Conservation (phyloP, 1,140 invertebrate genomes). For the Drosophila gunungcola region DNA sequence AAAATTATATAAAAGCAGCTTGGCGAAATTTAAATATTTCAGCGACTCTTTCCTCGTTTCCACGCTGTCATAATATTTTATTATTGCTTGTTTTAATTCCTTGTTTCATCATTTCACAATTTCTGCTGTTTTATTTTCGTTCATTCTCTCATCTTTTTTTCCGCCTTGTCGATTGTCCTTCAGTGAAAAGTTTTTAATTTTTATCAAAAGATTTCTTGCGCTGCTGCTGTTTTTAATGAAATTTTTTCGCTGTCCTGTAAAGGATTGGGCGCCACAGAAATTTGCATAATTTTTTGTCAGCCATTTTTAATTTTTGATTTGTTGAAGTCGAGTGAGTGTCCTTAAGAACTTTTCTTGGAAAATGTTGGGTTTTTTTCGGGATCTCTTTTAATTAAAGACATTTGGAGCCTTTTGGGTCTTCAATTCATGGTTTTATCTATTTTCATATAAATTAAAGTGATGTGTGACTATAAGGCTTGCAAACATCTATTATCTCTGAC, state of each 20-base stretch:
- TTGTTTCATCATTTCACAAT: slow-evolving; percentile 73
- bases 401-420: background rate
- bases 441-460: slow-evolving; percentile 51
- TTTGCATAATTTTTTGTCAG: slow-evolving; percentile 75
- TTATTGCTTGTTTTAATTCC: slow-evolving; percentile 83
- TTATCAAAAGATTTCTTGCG: slow-evolving; percentile 74
- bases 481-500: background rate
- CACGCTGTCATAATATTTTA: slow-evolving; percentile 77
- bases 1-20: slow-evolving; percentile 75
- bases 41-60: slow-evolving; percentile 22
- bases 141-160: slow-evolving; percentile 8
- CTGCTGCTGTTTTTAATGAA: slow-evolving; percentile 75
- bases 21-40: slow-evolving; percentile 76
- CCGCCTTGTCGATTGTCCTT: slow-evolving; percentile 70
- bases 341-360: slow-evolving; percentile 60
- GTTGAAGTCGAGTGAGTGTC: slow-evolving; percentile 44
- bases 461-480: slow-evolving; percentile 13
- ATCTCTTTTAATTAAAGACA: slow-evolving; percentile 31
- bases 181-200: slow-evolving; percentile 75
- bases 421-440: background rate
- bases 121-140: slow-evolving; percentile 44
- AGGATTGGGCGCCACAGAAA: slow-evolving; percentile 61
- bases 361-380: background rate
- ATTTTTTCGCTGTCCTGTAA: slow-evolving; percentile 64
- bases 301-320: slow-evolving; percentile 77